phyloP scores from a whole-genome alignment of 1,140 invertebrate species.

The Epicauta chinensis region DNA sequence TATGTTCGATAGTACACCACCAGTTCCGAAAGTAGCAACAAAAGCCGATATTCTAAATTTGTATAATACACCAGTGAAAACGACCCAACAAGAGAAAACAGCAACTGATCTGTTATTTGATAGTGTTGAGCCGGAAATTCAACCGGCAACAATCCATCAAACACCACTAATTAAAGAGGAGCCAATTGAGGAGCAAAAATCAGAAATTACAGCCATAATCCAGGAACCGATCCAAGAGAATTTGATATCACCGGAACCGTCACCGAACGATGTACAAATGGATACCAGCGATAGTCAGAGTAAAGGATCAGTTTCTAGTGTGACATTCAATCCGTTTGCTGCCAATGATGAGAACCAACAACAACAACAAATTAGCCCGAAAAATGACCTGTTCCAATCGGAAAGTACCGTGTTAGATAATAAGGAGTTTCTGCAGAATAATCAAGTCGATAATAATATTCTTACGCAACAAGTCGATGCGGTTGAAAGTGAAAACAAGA shows the following conservation, averaged over 20 bases:
- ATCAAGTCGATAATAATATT: conserved; percentile 3
- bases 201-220: not conserved
- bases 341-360: conserved; percentile 39
- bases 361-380: conserved; percentile 12
- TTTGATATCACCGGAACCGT: conserved; percentile 35
- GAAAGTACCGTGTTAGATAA: not conserved
- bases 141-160: not conserved
- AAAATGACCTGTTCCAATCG: not conserved
- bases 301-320: conserved; percentile 40
- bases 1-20: conserved; percentile 42
- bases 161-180: not conserved
- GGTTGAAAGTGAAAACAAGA: not conserved
- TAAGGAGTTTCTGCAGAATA: not conserved
- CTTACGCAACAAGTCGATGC: not conserved
- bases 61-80: conserved; percentile 51
- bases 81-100: conserved; percentile 31
- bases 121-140: conserved; percentile 29
- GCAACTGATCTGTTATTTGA: conserved; percentile 38
- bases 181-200: not conserved
- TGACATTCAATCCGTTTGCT: conserved; percentile 47
- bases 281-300: conserved; percentile 41
- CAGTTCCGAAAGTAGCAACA: conserved; percentile 44
- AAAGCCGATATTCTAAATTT: conserved; percentile 61
- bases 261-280: conserved; percentile 37
- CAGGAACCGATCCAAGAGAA: conserved; percentile 22